These are phyloP conservation scores for Tokudaia muenninki DNA, from an alignment of 2,797 vertebrate genomes.

Conservation along the genomic window DNA sequence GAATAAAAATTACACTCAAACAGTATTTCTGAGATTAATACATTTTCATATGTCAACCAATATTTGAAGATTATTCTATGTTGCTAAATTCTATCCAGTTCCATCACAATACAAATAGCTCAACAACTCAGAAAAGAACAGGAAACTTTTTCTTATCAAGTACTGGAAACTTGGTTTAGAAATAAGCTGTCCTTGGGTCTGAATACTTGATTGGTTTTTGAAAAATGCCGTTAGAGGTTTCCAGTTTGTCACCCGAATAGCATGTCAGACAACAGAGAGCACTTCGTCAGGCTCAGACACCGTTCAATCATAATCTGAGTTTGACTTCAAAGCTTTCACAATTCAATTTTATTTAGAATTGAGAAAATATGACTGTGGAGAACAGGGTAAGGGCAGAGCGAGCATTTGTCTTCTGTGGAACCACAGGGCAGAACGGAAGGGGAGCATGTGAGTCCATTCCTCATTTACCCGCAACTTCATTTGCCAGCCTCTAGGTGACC, in stretches of 20 bases:
- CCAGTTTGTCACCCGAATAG: constrained; percentile 77
- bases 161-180: constrained; percentile 46
- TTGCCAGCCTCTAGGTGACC: not conserved
- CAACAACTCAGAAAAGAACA: not conserved
- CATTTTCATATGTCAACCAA: not conserved
- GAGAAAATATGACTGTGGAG: not conserved
- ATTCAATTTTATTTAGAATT: constrained; percentile 57
- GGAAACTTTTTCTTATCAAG: constrained; percentile 1
- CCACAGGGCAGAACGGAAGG: not conserved
- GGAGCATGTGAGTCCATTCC: fast-evolving
- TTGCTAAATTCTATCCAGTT: not conserved
- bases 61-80: not conserved
- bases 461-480: no score
- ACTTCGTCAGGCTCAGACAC: not conserved
- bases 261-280: constrained; percentile 66
- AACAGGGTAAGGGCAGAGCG: not conserved
- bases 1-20: not conserved
- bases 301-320: constrained; percentile 63
- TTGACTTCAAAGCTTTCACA: constrained; percentile 63
- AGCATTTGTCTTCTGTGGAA: not conserved
- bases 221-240: constrained; percentile 66
- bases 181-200: constrained; percentile 60
- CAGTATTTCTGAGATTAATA: not conserved
- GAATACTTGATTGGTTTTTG: constrained; percentile 57
- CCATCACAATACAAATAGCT: not conserved